Conservation (phyloP, 2,797 vertebrate species). For the Phrynocephalus vlangalii region DNA sequence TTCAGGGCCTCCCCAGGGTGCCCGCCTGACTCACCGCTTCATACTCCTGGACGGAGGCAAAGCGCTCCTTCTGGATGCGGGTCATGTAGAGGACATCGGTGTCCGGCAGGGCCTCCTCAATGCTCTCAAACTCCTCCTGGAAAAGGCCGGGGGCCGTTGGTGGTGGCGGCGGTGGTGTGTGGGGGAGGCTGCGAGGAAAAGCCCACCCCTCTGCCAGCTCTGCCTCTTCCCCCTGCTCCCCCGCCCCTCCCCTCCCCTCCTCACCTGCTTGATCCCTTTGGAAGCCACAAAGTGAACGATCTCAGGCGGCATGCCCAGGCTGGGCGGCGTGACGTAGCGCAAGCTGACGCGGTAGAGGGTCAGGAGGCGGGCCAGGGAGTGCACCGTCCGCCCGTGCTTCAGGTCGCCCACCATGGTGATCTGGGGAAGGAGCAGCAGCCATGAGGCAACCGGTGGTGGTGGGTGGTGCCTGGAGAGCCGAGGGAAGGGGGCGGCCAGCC, state of each 20-base stretch:
- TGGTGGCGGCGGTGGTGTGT: fast-evolving
- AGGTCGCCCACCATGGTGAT: conserved; percentile 98
- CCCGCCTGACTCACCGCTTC: conserved; percentile 81
- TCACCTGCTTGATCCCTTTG: conserved; percentile 94
- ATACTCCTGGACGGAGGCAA: conserved; percentile 87
- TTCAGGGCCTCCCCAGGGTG: not conserved
- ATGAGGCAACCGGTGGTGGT: not conserved
- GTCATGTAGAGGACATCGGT: conserved; percentile 98
- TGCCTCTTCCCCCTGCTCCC: not conserved
- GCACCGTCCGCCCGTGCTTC: conserved; percentile 96
- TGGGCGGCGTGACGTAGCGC: conserved; percentile 91
- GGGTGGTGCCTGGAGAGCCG: not conserved
- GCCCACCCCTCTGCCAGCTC: not conserved
- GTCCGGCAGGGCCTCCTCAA: conserved; percentile 93
- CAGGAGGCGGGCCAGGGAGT: conserved; percentile 93
- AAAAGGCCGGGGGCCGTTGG: fast-evolving
- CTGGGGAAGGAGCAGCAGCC: conserved; percentile 69
- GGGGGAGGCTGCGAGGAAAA: too few species aligned
- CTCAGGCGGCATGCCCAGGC: conserved; percentile 89
- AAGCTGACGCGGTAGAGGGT: conserved; percentile 94
- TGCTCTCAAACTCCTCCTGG: conserved; percentile 94
- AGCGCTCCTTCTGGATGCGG: conserved; percentile 96
- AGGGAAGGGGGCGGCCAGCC: too few species aligned
- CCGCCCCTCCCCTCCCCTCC: not conserved
- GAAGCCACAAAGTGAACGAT: conserved; percentile 91